Evolutionary conservation across 2,113 vertebrate species (phyloP).

Genomic region (Channa argus): DNA sequence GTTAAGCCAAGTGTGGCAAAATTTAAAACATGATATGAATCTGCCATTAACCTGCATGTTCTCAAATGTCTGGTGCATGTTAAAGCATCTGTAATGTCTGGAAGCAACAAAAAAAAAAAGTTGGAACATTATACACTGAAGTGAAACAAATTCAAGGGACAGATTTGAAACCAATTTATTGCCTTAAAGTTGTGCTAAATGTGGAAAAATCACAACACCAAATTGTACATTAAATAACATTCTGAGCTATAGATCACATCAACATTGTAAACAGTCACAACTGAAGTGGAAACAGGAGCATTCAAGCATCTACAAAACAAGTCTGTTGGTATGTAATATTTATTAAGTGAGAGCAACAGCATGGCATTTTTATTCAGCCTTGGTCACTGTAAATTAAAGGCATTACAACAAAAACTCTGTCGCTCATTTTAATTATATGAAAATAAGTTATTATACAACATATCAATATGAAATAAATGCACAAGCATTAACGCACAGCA

Average conservation of each 20-base stretch:
- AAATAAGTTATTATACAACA: constrained; percentile 91
- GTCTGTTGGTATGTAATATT: constrained; percentile 50
- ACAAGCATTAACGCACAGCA: constrained; percentile 91
- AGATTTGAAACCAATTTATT: constrained; percentile 58
- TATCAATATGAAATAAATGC: constrained; percentile 93
- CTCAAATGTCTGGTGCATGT: too few species aligned
- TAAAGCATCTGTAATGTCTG: too few species aligned
- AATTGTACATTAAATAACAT: constrained; percentile 37
- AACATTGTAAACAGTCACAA: constrained; percentile 39
- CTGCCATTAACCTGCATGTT: too few species aligned
- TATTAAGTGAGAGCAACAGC: constrained; percentile 77
- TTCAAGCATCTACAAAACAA: constrained; percentile 53
- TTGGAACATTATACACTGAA: neutral
- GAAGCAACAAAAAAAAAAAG: too few species aligned
- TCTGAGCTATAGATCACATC: constrained; percentile 25
- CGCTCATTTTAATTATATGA: constrained; percentile 84
- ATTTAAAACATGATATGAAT: too few species aligned
- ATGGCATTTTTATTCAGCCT: constrained; percentile 71
- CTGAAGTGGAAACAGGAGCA: constrained; percentile 46
- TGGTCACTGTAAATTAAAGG: constrained; percentile 70
- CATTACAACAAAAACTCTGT: constrained; percentile 71
- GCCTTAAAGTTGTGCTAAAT: constrained; percentile 43
- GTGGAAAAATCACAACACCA: constrained; percentile 47
- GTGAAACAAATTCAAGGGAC: constrained; percentile 10
- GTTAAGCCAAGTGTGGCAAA: too few species aligned